Base-by-base conservation (phyloP, 2,113 vertebrate species). In the Stercorarius parasiticus region DNA sequence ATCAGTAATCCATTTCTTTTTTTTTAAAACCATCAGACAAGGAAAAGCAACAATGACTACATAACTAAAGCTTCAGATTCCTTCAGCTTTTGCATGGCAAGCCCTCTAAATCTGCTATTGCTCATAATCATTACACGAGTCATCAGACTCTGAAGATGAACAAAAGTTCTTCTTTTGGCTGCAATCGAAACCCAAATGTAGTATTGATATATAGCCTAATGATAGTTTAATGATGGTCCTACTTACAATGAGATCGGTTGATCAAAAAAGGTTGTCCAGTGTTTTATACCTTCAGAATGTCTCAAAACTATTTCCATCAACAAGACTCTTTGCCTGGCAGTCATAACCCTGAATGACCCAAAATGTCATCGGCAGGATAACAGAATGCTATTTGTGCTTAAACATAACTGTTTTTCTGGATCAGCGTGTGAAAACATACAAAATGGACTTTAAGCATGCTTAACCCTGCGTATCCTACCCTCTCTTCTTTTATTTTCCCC, bases 381-480 rank as follows among this genome's bases (percentile, higher is more conserved):
- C 18, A 53, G 27, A 82, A 70, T 9, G 1, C 34, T 38, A 42
- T 47, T 67, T 82, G 12, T 58, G 27, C 25, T 91, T 67, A 82
- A 89, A 76, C 7, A 5, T 47, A 65, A 38, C 15, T 69, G 4
- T 29, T 78, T 88, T 89, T 84, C 62, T 66, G 78, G 22, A 61
- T 58, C 27, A 65, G 11, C 0, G 0, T 38, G 23, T 85, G 22
- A 87, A 93, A 92, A 78, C 0, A 0, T 40, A 86, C 2, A 2
- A 85, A 80, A 76, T 15, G 11, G 22, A 25, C 25, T 82, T 91
- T 19, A 86, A 89, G 45, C 34, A 56, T 42, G 32, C 36, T 69
- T 55, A 78, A 52, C 27, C 19, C 11, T 74, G 43, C 0, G 0
- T 77, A 66, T 45, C 19, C 21, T 52, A 38, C 17, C 11, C 20